Base-by-base conservation (phyloP, 2,113 vertebrate species). In the Rutilus rutilus region DNA sequence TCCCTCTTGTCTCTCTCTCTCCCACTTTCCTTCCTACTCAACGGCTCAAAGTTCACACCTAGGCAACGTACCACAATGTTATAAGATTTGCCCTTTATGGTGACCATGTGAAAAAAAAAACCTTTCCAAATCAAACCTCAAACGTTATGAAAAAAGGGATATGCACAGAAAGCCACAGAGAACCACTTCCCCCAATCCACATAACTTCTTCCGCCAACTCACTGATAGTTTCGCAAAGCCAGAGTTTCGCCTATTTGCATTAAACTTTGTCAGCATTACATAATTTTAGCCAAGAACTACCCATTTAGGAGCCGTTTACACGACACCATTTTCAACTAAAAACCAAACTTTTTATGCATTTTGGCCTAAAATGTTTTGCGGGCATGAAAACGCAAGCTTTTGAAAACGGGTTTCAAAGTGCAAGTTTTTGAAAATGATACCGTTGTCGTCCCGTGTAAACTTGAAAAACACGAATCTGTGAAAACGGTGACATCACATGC, bases 21-120 rank as follows among this genome's bases (percentile, higher is more conserved):
- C 93, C 92, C 91, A 91, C 93, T 92, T 90, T 80, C 19, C 82
- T 84, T 87, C 82, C 89, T 86, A 89, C 86, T 88, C 71, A 52
- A 19, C 23, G 67, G 85, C 78, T 78, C 71, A 86, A 78, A 82
- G 84, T 79, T 87, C 71, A 86, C 60, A 78, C 64, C 85, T 88
- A 89, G 87, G 91, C 91, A 88, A 73, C 87, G 89, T 82, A 87
- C 69, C 86, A 86, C 85, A 90, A 91, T 90, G 90, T 88, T 89
- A 89, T 91, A 91, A 80, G 84, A 36, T 36, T 14, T 67, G 54
- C 82, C 88, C 86, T 76, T 82, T 91, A 84, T 83, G 86, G 78
- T 82, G 88, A 86, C 83, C 60, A 69, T 83, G 52, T 25, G 83
- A 50, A 67, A 57, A n/a, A 14, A 25, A 17, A 9, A n/a, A 30